These are phyloP conservation scores for Eira barbara DNA, from an alignment of 2,113 vertebrate genomes.

Conservation along the genomic window DNA sequence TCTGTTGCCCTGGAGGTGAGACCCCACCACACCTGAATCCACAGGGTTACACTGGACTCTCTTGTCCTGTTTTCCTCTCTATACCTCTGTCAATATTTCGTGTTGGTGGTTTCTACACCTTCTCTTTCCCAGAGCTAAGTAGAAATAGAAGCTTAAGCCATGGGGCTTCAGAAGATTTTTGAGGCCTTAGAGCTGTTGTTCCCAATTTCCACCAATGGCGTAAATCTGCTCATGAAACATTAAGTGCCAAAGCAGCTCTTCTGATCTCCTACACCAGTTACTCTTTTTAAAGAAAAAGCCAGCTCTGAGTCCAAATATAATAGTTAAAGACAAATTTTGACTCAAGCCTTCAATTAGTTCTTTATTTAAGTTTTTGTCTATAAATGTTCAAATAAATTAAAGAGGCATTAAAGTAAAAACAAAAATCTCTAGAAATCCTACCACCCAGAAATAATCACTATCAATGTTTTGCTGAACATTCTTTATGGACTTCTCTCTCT, in stretches of 20 bases:
- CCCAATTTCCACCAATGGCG: background rate
- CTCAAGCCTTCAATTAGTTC: background rate
- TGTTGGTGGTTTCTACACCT: background rate
- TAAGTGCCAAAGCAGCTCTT: background rate
- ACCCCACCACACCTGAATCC: background rate
- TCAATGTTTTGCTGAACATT: constrained; percentile 5
- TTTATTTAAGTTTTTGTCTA: constrained; percentile 6
- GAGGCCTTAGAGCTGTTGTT: background rate
- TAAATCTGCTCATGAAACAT: background rate
- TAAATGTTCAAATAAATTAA: background rate
- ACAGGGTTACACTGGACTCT: background rate
- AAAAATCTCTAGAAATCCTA: constrained; percentile 41
- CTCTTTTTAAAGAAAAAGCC: background rate
- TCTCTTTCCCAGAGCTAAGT: background rate
- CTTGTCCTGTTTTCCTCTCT: background rate
- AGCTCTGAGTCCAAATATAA: background rate
- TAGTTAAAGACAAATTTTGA: constrained; percentile 29
- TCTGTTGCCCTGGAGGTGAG: background rate
- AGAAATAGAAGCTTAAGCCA: background rate
- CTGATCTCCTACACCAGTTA: background rate
- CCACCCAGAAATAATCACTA: background rate
- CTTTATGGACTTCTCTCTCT: background rate
- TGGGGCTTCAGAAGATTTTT: background rate
- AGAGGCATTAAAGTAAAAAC: background rate
- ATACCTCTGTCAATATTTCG: background rate